phyloP scores from a whole-genome alignment of 2,797 vertebrate genomes.

The Euthynnus affinis region DNA sequence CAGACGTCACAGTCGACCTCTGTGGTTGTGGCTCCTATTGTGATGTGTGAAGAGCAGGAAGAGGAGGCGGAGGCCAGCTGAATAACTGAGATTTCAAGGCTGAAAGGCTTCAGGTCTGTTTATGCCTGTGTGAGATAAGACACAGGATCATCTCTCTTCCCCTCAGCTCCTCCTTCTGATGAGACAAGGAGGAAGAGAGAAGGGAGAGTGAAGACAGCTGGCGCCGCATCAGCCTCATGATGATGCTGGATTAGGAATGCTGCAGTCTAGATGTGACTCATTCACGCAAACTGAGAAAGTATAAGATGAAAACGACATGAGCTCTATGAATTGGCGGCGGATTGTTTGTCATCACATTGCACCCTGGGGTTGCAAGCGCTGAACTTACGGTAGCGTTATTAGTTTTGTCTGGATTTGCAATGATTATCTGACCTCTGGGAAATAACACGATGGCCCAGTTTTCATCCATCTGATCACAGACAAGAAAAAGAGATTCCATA shows the following conservation, averaged over 20 bases:
- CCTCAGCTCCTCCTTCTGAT: constrained; percentile 26
- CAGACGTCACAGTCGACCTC: constrained; percentile 72
- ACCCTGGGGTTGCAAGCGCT: constrained; percentile 2
- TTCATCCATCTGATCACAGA: constrained; percentile 26
- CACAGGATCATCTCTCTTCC: constrained; percentile 11
- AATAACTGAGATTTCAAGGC: constrained; percentile 65
- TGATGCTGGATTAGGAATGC: constrained; percentile 15
- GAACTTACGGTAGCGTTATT: constrained; percentile 12
- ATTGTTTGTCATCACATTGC: constrained; percentile 34
- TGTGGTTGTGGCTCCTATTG: constrained; percentile 47
- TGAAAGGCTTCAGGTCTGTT: constrained; percentile 55
- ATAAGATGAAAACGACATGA: constrained; percentile 1
- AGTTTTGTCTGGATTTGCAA: not conserved
- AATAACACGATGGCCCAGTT: constrained; percentile 28
- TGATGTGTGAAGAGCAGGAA: constrained; percentile 59
- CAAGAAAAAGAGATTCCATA: not conserved
- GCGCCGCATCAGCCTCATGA: not conserved
- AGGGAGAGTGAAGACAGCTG: constrained; percentile 23
- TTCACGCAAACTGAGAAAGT: constrained; percentile 3
- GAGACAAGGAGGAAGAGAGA: constrained; percentile 3
- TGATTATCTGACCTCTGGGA: constrained; percentile 38
- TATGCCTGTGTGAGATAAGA: constrained; percentile 31
- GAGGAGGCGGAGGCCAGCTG: constrained; percentile 62
- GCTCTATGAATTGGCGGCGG: not conserved
- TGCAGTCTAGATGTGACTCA: constrained; percentile 30